Base-by-base conservation (phyloP, 2,113 vertebrate genomes). In the Odobenus rosmarus region DNA sequence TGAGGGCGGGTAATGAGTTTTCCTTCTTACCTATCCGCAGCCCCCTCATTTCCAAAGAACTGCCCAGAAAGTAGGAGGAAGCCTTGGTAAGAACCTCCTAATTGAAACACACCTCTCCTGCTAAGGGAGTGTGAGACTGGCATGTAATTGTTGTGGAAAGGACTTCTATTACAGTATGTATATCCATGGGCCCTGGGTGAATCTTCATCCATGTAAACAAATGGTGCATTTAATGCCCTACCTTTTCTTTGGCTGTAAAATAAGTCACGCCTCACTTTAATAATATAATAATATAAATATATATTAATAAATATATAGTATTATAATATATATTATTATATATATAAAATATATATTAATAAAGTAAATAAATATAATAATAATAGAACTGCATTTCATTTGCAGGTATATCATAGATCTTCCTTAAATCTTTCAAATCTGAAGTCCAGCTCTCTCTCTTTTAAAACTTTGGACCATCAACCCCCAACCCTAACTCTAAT, bases 41-140 rank as follows among this genome's bases (percentile, higher is more conserved):
- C 13, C 6, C 36, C 5, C 23, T 86, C 10, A 28, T 57, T 24
- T n/a, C 11, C 84, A 36, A 81, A 96, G 7, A 93, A 8, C 4
- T 96, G 21, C 61, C 93, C 79, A 87, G 96, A 96, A 97, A 87
- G 14, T 77, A 74, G 57, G 87, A 97, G 93, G 53, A 91, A 97
- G 80, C 79, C 62, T 84, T 39, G 84, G 53, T 26, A 39, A 80
- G n/a, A 55, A 84, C 67, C 64, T 31, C 74, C 61, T 94, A 64
- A 72, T 4, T 83, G 49, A 96, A 96, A 71, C 69, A 94, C 31
- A 80, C 28, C 46, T 93, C 33, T 28, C 42, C 7, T 8, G 49
- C 5, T 49, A 55, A 72, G 33, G 26, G 46, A 87, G 91, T 79
- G 64, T 86, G 86, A 87, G 69, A 55, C 51, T 16, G 39, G 49